Evolutionary conservation across 2,888 invertebrate species (phyloP).

Genomic region (Drosophila koepferae): DNA sequence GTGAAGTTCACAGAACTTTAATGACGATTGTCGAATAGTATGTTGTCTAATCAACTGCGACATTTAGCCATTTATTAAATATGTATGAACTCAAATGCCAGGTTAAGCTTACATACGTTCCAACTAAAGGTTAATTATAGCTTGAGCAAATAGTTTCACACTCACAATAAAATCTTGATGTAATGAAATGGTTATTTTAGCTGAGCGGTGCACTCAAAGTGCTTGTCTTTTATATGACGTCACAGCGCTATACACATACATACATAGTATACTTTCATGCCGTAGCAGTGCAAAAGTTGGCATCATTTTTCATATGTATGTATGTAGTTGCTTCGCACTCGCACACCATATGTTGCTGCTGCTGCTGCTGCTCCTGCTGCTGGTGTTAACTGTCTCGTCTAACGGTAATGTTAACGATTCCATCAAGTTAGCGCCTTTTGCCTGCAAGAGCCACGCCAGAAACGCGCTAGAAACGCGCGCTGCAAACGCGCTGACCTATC

Average conservation of each 20-base stretch:
- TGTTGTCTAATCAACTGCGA: constrained; percentile 1
- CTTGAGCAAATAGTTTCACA: neutral
- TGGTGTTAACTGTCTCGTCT: constrained; percentile 54
- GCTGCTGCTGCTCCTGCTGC: constrained; percentile 10
- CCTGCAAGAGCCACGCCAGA: constrained; percentile 27
- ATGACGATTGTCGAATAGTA: neutral
- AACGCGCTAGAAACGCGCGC: constrained; percentile 34
- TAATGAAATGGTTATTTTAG: constrained; percentile 8
- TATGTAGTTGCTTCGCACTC: constrained; percentile 8
- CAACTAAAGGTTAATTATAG: constrained; percentile 10
- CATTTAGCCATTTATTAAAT: constrained; percentile 9
- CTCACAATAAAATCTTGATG: constrained; percentile 4
- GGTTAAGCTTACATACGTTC: neutral
- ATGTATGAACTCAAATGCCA: neutral
- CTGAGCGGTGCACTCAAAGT: neutral
- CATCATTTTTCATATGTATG: constrained; percentile 32
- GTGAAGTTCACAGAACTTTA: neutral
- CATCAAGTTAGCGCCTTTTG: constrained; percentile 57
- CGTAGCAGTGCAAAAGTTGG: constrained; percentile 1
- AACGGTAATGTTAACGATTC: constrained; percentile 68
- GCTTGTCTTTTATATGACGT: neutral
- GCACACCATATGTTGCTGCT: constrained; percentile 17
- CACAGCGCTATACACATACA: neutral
- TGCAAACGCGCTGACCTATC: constrained; percentile 15
- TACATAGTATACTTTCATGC: neutral